These are phyloP conservation scores for Agrotis exclamationis DNA, from an alignment of 2,888 invertebrate species.

Conservation along the genomic window DNA sequence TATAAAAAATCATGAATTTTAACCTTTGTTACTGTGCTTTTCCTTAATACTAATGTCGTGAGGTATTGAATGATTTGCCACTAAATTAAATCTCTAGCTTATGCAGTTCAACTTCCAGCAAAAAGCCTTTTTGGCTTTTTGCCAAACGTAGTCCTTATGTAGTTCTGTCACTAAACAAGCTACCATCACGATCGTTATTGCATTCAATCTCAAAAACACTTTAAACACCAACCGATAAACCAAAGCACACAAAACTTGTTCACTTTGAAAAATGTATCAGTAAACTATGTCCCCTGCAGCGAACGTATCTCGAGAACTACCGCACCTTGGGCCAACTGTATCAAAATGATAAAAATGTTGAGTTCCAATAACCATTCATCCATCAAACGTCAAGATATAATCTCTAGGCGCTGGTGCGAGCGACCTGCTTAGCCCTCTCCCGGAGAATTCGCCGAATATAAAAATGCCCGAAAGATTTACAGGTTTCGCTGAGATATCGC, in stretches of 20 bases:
- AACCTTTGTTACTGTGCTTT: too few species aligned
- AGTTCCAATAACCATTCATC: conserved; percentile 95
- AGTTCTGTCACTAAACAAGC: neutral
- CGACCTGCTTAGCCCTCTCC: conserved; percentile 88
- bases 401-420: conserved; percentile 90
- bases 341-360: conserved; percentile 92
- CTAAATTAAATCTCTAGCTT: neutral
- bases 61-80: neutral
- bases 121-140: too few species aligned
- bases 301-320: conserved; percentile 64
- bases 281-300: conserved; percentile 78
- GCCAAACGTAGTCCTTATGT: too few species aligned
- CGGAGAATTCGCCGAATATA: conserved; percentile 86
- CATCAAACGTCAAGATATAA: conserved; percentile 94
- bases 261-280: conserved; percentile 64
- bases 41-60: neutral
- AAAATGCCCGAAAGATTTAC: conserved; percentile 90
- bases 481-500: conserved; percentile 86
- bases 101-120: neutral
- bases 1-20: too few species aligned
- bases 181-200: neutral
- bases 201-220: conserved; percentile 30
- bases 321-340: conserved; percentile 87
- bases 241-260: conserved; percentile 56
- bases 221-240: conserved; percentile 54